Evolutionary conservation across 2,113 vertebrate species (phyloP), one percentile per base, ranked within the genome.

Genomic region (Emydocephalus ijimae): DNA sequence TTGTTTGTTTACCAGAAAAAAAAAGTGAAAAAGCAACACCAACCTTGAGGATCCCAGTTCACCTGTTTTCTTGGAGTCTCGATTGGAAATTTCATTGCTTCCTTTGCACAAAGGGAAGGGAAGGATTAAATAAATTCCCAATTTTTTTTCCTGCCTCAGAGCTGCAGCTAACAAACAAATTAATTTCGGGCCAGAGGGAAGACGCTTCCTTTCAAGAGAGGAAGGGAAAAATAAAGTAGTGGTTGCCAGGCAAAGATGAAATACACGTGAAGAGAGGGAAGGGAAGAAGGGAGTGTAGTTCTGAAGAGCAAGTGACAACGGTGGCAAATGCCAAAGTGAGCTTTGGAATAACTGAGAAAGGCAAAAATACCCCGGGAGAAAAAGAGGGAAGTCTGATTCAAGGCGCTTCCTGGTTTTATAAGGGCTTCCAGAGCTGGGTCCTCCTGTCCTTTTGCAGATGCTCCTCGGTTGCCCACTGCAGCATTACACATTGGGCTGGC

Each of bases 61-160:
- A 99, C 99, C 98, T 99, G 98, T 98, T 99, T 99, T 95, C 98
- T 98, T 96, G 98, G 99, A 96, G 97, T 98, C 97, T 99, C 99
- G 95, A 99, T 98, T 98, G 99, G 99, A 98, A 99, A 99, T 99
- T 99, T 99, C 99, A 99, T 99, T 95, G 98, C 97, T 98, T 96
- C 95, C 97, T 97, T 97, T 97, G 97, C 96, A 97, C 97, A 95
- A 94, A 95, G 94, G 95, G 96, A 34, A 96, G 94, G 97, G 96
- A 96, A 93, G 94, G 97, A 96, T 89, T 92, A 92, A 95, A 96
- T 97, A 95, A 97, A 97, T 96, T 94, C 96, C 94, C 95, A 94
- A 92, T 97, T 95, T 96, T 93, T 96, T 97, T 29, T 96, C 95
- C 95, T 96, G 96, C 95, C 96, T 96, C 91, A 89, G 81, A 93